phyloP scores from a whole-genome alignment of 1,140 invertebrate species.

The Aphidius gifuensis region DNA sequence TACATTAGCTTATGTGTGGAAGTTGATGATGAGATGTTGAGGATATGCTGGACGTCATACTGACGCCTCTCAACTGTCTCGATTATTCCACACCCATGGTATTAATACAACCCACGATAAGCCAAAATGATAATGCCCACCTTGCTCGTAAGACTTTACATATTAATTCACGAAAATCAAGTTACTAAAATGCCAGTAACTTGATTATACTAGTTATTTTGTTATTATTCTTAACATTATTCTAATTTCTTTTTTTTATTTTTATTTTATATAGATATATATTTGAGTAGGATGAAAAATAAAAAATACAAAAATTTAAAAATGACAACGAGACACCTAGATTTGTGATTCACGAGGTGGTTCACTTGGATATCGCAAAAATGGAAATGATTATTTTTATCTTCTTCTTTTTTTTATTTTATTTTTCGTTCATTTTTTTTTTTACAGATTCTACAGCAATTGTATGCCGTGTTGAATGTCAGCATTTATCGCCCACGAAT shows the following conservation, averaged over 20 bases:
- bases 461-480: constrained; percentile 9
- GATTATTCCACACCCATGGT: constrained; percentile 10
- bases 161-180: constrained; percentile 9
- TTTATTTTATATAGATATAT: too few species aligned
- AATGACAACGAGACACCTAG: too few species aligned
- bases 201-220: neutral
- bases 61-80: neutral
- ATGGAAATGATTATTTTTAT: too few species aligned
- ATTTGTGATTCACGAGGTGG: too few species aligned
- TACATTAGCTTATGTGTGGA: constrained; percentile 1
- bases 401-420: neutral
- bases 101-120: constrained; percentile 5
- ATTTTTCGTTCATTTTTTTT: too few species aligned
- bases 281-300: too few species aligned
- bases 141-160: too few species aligned
- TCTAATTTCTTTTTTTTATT: neutral
- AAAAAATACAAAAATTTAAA: too few species aligned
- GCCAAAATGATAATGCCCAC: constrained; percentile 8
- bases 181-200: neutral
- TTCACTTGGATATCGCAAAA: too few species aligned
- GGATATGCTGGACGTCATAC: too few species aligned
- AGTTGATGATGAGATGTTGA: too few species aligned
- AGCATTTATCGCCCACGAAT: constrained; percentile 28
- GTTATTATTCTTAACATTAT: neutral
- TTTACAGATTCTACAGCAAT: too few species aligned